Evolutionary conservation across 1,140 invertebrate species (phyloP).

Genomic region (Heliconius hewitsoni): DNA sequence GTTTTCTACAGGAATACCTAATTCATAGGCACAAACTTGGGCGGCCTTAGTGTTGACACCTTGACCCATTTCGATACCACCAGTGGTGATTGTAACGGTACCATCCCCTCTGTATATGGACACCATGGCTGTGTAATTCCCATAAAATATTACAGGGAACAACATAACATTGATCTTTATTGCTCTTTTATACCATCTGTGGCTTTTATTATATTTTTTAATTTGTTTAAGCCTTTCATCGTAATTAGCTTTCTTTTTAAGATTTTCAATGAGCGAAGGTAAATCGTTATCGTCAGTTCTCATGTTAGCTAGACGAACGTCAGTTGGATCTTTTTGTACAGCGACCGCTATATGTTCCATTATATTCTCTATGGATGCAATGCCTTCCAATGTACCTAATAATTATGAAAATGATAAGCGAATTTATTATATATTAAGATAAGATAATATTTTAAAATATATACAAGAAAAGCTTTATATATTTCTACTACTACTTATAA

Average conservation of each 20-base stretch:
- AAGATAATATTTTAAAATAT: too few species aligned
- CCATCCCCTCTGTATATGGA: conserved; percentile 89
- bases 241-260: conserved; percentile 79
- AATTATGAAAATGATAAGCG: not conserved
- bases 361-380: conserved; percentile 87
- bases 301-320: conserved; percentile 86
- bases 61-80: conserved; percentile 92
- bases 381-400: conserved; percentile 83
- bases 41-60: conserved; percentile 86
- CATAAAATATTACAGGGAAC: conserved; percentile 82
- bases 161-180: conserved; percentile 85
- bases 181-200: conserved; percentile 90
- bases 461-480: too few species aligned
- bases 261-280: conserved; percentile 57
- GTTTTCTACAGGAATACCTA: conserved; percentile 87
- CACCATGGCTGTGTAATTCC: conserved; percentile 84
- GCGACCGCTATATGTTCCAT: conserved; percentile 91
- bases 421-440: not conserved
- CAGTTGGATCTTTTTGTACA: conserved; percentile 85
- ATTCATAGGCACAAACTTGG: conserved; percentile 88
- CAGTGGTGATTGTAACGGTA: conserved; percentile 88
- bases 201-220: conserved; percentile 84
- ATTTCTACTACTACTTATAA: not conserved
- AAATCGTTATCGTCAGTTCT: conserved; percentile 67
- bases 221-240: conserved; percentile 81